Base-by-base conservation (phyloP, 2,113 vertebrate species). In the Grantiella picta region DNA sequence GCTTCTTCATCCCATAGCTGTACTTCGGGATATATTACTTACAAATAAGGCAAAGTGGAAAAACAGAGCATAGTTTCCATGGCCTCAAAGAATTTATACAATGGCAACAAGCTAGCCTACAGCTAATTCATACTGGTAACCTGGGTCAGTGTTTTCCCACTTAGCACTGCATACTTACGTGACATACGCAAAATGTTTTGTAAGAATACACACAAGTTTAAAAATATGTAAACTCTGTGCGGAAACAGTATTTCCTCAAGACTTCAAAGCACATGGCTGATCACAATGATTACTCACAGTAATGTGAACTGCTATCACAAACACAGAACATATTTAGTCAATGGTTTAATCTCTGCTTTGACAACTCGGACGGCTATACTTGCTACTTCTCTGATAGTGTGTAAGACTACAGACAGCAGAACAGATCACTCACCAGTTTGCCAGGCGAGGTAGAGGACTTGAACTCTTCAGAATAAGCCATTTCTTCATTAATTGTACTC, bases 401-500 rank as follows among this genome's bases (percentile, higher is more conserved):
- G 4, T 63, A 42, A 75, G 49, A 60, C 52, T 6, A 66, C 6
- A 29, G 3, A 49, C 0, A 23, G n/a, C 17, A 69, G 28, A 42
- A 92, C 82, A 82, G 79, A 53, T 92, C 72, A 97, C 97, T 98
- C 97, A 99, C 99, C 89, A 97, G 97, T 96, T 98, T 98, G 89
- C 94, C 94, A 44, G 97, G 96, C 0, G 95, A 98, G 53, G 97
- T 73, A 89, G 96, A 90, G 44, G 98, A 98, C 36, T 98, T 97
- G 84, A 98, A 98, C 64, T 99, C 97, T 85, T 98, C 98, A 73
- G 98, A 98, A 96, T 98, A 99, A 90, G 91, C 60, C 35, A 97
- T 94, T 88, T 98, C 98, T 91, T 95, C 97, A 45, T 96, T 96
- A 91, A 95, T 19, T 56, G 94, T 59, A 56, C 91, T 97, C 28